phyloP scores from a whole-genome alignment of 35 echinoderm and acorn worm genomes.

The Ophioderma brevispina region DNA sequence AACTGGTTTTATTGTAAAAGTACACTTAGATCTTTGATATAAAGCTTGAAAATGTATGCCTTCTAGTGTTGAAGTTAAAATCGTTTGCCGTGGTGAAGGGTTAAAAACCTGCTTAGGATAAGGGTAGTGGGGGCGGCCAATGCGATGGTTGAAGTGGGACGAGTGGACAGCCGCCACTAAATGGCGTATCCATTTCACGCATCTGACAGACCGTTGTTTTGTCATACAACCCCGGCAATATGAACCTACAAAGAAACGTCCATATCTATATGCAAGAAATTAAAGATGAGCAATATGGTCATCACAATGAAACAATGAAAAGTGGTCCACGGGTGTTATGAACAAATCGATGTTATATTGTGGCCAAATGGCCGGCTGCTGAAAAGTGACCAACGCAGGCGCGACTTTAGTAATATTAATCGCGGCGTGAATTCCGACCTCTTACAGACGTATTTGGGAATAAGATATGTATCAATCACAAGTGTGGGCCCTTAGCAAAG shows the following conservation, averaged over 20 bases:
- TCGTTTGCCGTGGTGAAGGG: too few species aligned
- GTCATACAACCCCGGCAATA: neutral
- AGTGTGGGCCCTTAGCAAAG: neutral
- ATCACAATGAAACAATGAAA: neutral
- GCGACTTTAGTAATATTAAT: too few species aligned
- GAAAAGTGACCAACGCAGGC: neutral
- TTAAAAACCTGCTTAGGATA: too few species aligned
- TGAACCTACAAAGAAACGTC: neutral
- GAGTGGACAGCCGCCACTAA: neutral
- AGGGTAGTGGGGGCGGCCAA: too few species aligned
- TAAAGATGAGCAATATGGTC: neutral
- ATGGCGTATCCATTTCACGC: neutral
- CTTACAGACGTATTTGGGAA: conserved; percentile 1
- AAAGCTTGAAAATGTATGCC: too few species aligned
- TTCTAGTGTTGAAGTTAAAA: too few species aligned
- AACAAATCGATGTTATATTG: conserved; percentile 6
- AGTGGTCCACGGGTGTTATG: neutral
- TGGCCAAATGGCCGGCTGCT: neutral
- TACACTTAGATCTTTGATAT: too few species aligned
- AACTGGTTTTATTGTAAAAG: too few species aligned
- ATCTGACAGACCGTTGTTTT: conserved; percentile 7
- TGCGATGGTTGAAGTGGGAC: neutral
- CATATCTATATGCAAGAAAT: too few species aligned
- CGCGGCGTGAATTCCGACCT: neutral
- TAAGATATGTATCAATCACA: neutral